Base-by-base conservation (phyloP, 2,113 vertebrate genomes). In the Gambusia affinis region DNA sequence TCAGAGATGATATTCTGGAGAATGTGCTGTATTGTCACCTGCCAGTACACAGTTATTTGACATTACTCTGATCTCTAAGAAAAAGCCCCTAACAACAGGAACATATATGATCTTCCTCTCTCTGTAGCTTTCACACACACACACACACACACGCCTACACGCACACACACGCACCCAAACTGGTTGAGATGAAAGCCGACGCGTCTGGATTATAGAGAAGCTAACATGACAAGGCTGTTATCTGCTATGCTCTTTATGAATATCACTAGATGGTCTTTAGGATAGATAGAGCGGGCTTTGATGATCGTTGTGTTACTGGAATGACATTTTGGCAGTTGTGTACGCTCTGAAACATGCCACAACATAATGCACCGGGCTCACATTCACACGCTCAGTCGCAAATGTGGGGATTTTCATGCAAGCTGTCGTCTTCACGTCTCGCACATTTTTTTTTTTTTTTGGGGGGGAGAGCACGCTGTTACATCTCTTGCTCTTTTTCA, bases 211-310 rank as follows among this genome's bases (percentile, higher is more conserved):
- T 89, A 89, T 72, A 69, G 87, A 90, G 88, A 82, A 83, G 87
- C 87, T 85, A 93, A 92, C 91, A 91, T 89, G 91, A 93, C 89
- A 91, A 82, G 87, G 85, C 87, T 90, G 85, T 89, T 91, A 93
- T 93, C 92, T 91, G 73, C 78, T 86, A 92, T 91, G 91, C 91
- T 90, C 91, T 93, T 93, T 92, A 92, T 92, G 92, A 91, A 92
- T 91, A 90, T 91, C 91, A 87, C 82, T 85, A 78, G 91, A 90
- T 93, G 89, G 87, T 91, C 92, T 91, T 92, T 90, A 90, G 91
- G 88, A 92, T 91, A 82, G 89, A 87, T 76, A 81, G 82, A 28
- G 60, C 78, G 17, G 81, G 85, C 90, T 92, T 91, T 92, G 91
- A 92, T 91, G 89, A 88, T 83, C 64, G 81, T 70, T 83, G 87